These are phyloP conservation scores for Dasypus novemcinctus DNA, from an alignment of 2,113 vertebrate species.

Conservation along the genomic window DNA sequence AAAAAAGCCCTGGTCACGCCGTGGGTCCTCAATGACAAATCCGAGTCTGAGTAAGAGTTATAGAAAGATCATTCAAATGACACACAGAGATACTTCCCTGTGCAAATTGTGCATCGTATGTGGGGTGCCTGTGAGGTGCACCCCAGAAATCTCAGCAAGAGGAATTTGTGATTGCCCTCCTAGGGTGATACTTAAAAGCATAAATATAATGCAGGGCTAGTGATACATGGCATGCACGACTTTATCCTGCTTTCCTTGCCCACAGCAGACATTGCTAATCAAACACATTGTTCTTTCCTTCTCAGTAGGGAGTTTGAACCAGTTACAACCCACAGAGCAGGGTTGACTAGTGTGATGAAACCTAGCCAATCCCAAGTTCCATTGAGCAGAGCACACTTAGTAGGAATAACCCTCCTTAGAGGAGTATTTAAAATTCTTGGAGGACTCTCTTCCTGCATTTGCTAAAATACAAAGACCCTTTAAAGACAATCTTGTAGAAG, in stretches of 20 bases:
- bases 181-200: not conserved
- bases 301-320: not conserved
- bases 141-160: not conserved
- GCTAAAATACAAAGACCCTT: not conserved
- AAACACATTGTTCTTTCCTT: not conserved
- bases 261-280: slow-evolving; percentile 7
- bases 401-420: not conserved
- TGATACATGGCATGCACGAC: not conserved
- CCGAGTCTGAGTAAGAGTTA: not conserved
- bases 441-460: not conserved
- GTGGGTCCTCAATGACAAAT: not conserved
- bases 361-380: not conserved
- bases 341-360: not conserved
- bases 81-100: not conserved
- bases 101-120: not conserved
- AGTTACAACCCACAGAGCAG: not conserved
- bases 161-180: not conserved
- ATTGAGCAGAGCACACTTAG: not conserved
- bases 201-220: not conserved
- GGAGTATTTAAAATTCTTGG: too few species aligned
- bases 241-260: not conserved
- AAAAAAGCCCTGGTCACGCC: not conserved
- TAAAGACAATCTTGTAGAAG: not conserved
- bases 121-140: not conserved
- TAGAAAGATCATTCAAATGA: not conserved